These are phyloP conservation scores for Cinara cedri DNA, from an alignment of 2,888 invertebrate species.

Conservation along the genomic window DNA sequence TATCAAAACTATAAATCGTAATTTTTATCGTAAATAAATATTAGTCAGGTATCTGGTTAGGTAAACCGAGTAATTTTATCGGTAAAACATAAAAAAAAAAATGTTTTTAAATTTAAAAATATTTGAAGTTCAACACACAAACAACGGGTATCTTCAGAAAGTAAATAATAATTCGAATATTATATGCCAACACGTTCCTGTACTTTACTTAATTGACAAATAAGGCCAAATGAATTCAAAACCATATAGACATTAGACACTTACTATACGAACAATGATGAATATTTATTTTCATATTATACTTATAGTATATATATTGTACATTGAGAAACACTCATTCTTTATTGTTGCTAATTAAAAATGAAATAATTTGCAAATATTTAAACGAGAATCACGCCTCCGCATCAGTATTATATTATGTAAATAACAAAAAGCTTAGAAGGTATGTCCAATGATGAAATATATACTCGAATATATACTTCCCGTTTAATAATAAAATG, in stretches of 20 bases:
- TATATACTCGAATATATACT: too few species aligned
- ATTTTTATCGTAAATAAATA: too few species aligned
- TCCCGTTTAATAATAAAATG: too few species aligned
- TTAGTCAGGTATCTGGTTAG: too few species aligned
- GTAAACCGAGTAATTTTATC: not conserved
- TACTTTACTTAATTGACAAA: constrained; percentile 13
- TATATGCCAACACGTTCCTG: not conserved
- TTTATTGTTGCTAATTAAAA: not conserved
- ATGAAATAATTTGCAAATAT: constrained; percentile 21
- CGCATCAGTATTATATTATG: not conserved
- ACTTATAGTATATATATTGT: not conserved
- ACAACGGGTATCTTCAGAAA: too few species aligned
- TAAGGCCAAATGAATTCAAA: constrained; percentile 44
- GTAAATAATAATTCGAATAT: constrained; percentile 11
- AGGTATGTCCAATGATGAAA: not conserved
- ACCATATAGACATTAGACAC: not conserved
- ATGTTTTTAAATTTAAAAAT: not conserved
- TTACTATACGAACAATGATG: not conserved
- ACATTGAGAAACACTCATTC: too few species aligned
- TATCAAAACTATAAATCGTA: not conserved
- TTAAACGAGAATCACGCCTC: not conserved
- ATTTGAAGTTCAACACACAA: too few species aligned
- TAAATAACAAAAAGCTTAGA: too few species aligned
- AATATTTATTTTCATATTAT: not conserved
- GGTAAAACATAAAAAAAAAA: not conserved